phyloP scores from a whole-genome alignment of 2,113 vertebrate species.

The Aldabrachelys gigantea region DNA sequence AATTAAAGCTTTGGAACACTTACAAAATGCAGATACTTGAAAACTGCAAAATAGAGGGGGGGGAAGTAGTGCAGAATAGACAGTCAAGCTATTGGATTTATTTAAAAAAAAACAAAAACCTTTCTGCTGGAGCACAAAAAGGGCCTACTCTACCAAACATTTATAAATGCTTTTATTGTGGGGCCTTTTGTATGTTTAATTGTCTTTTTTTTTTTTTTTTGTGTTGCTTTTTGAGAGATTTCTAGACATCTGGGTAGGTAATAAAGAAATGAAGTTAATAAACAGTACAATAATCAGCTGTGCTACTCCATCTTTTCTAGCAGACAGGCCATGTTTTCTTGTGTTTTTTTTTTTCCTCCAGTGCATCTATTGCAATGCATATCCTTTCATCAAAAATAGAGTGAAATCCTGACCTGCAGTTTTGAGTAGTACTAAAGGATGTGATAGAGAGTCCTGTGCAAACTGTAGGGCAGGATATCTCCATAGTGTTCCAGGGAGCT shows the following conservation, averaged over 20 bases:
- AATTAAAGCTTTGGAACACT: conserved; percentile 67
- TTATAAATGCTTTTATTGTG: conserved; percentile 54
- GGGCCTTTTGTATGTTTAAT: not conserved
- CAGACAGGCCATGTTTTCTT: not conserved
- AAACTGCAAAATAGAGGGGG: conserved; percentile 31
- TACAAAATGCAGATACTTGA: conserved; percentile 60
- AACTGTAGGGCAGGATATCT: not conserved
- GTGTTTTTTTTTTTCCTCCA: not conserved
- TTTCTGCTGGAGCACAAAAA: conserved; percentile 23
- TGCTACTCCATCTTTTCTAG: not conserved
- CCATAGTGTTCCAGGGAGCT: not conserved
- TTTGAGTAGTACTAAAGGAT: not conserved
- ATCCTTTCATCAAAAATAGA: not conserved
- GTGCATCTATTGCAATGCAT: not conserved
- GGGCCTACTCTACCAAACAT: conserved; percentile 47
- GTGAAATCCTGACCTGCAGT: not conserved
- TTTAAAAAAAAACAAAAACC: conserved; percentile 9
- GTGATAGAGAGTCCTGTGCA: not conserved
- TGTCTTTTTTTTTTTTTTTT: not conserved
- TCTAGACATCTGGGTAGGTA: too few relatives aligned
- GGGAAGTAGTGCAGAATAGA: conserved; percentile 17
- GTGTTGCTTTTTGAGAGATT: not conserved
- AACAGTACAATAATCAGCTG: not conserved
- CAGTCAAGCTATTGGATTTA: conserved; percentile 54
- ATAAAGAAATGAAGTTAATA: not conserved